Base-by-base conservation (phyloP, 1,140 invertebrate species). In the Drosophila pseudoobscura region DNA sequence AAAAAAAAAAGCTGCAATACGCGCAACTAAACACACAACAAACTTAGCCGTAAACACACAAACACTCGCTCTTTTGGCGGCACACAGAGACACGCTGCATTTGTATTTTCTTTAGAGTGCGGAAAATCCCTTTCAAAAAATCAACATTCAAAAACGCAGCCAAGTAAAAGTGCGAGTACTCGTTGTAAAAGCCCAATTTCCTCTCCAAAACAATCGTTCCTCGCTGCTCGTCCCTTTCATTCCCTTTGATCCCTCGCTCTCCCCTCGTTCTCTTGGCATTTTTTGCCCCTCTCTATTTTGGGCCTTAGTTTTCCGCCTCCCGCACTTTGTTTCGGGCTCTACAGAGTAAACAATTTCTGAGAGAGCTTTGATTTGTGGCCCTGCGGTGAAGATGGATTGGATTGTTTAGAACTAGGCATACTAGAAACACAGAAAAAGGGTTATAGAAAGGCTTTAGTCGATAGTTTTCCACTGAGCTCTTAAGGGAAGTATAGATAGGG, bases 21-120 rank as follows among this genome's bases (percentile, higher is more conserved):
- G 83, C 74, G 82, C 80, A 84, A 84, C 80, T 85, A 84, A 84
- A 85, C 73, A 66, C 78, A 76, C 65, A 80, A 63, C 64, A 65
- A 78, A 65, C 69, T 61, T 74, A 74, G 46, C 43, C 51, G 6
- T 43, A 54, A 46, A 57, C 43, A 46, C 20, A 46, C 17, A 15
- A 2, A 5, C 20, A 39, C 50, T 41, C 65, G 51, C 65, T 69
- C 47, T 44, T 56, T 59, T 43, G 50, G 39, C 64, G 57, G 39
- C 43, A 46, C 39, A 53, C 46, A 58, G 35, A 29, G n/a, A 6
- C 22, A 29, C 31, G 50, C 39, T 49, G 49, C 63, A 54, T 55
- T 63, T 49, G 73, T 60, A 78, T 87, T 85, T 82, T 80, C 77
- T 63, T 80, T 87, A 78, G 57, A 87, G 72, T 66, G 69, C 51